phyloP scores from a whole-genome alignment of 2,888 invertebrate species.

The Thymelicus acteon region DNA sequence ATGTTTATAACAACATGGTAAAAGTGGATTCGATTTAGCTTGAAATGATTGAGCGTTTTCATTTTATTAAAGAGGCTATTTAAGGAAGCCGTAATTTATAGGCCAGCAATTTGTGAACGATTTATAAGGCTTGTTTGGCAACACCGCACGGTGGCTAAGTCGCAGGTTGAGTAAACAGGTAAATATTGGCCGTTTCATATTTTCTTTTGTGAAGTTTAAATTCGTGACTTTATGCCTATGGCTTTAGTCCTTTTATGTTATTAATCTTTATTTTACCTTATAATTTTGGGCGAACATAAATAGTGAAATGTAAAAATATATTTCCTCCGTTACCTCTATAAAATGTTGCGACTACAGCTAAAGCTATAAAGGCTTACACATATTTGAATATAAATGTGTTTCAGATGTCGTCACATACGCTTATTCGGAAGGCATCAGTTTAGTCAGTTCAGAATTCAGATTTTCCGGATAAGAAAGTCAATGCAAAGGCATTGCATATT shows the following conservation, averaged over 20 bases:
- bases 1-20: constrained; percentile 4
- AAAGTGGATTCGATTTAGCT: constrained; percentile 18
- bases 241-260: too few species aligned
- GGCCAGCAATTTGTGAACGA: constrained; percentile 1
- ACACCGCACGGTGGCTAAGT: neutral
- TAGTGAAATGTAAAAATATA: too few species aligned
- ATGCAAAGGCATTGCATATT: constrained; percentile 28
- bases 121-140: constrained; percentile 5
- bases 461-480: constrained; percentile 29
- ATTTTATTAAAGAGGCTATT: constrained; percentile 20
- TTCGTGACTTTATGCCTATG: too few species aligned
- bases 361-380: neutral
- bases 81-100: constrained; percentile 15
- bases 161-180: neutral
- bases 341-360: neutral
- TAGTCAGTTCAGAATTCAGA: constrained; percentile 19
- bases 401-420: neutral
- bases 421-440: constrained; percentile 15
- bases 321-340: neutral
- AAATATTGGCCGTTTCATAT: too few species aligned
- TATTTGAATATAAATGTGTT: constrained; percentile 1
- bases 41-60: constrained; percentile 2
- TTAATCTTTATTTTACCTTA: too few species aligned
- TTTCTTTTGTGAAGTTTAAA: too few species aligned
- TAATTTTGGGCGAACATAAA: too few species aligned